Conservation (phyloP, 2,113 vertebrate species). For the Mus spicilegus region DNA sequence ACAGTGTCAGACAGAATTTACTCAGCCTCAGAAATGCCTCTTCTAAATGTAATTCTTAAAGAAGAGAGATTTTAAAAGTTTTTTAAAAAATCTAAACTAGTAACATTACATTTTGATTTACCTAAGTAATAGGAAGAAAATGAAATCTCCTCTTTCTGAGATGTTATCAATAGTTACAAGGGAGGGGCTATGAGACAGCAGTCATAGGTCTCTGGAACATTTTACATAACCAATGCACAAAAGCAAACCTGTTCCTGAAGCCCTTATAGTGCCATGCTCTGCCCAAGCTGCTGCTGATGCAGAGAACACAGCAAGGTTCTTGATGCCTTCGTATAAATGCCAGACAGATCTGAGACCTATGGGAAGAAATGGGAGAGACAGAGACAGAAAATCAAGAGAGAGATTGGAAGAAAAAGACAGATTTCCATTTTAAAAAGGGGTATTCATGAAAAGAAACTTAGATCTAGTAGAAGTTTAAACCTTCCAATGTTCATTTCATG, state of each 20-base stretch:
- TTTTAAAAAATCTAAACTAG: background rate
- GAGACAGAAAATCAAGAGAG: background rate
- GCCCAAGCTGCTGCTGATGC: background rate
- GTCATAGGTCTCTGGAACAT: background rate
- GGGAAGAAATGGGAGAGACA: background rate
- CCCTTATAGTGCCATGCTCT: background rate
- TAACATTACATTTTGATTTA: background rate
- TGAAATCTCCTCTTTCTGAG: background rate
- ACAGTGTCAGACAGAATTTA: background rate
- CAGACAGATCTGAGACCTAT: background rate
- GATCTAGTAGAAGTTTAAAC: background rate
- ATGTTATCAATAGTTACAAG: background rate
- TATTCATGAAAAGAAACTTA: background rate
- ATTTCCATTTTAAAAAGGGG: background rate
- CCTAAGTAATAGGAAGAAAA: background rate
- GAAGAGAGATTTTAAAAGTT: background rate
- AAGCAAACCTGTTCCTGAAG: background rate
- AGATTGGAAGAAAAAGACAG: background rate
- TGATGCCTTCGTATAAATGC: background rate
- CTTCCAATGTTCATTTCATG: background rate
- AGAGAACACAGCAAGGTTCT: no score
- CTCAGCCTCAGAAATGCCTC: no score
- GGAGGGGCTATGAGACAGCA: background rate
- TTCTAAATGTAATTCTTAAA: background rate
- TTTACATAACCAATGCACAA: background rate